A percentile compares a stretch with the other conserved stretches of the same genome.
phyloP scores from a whole-genome alignment of 1,140 invertebrate species.

The Ruditapes philippinarum region DNA sequence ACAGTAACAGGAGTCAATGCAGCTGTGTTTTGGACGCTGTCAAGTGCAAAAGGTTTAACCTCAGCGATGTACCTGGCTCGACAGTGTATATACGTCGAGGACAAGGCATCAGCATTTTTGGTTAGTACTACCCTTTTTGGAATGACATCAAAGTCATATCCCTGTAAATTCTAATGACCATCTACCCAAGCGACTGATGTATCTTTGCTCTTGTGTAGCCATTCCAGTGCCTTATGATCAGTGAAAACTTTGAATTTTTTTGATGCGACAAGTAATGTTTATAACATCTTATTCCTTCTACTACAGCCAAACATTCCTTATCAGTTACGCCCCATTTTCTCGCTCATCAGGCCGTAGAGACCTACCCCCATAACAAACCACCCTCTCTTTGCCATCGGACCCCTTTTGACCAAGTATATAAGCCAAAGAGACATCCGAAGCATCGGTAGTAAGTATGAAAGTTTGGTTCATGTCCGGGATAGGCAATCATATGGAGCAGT shows the following conservation, averaged over 20 bases:
- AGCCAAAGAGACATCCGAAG: slow-evolving; percentile 51
- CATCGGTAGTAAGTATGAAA: slow-evolving; percentile 73
- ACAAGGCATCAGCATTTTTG: slow-evolving; percentile 42
- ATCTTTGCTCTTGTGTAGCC: slow-evolving; percentile 38
- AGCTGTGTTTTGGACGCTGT: background rate
- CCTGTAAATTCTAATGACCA: slow-evolving; percentile 54
- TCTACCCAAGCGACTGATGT: slow-evolving; percentile 13
- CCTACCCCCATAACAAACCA: slow-evolving; percentile 70
- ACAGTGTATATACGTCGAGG: background rate
- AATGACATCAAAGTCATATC: slow-evolving; percentile 10
- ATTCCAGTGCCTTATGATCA: slow-evolving; percentile 54
- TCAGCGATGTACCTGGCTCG: background rate
- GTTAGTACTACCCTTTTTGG: background rate
- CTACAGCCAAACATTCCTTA: slow-evolving; percentile 43
- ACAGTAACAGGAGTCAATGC: background rate
- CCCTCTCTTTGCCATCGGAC: slow-evolving; percentile 42
- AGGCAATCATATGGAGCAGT: slow-evolving; percentile 65
- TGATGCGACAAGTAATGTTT: slow-evolving; percentile 44
- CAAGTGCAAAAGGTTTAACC: background rate
- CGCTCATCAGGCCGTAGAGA: slow-evolving; percentile 21
- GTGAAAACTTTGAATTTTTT: slow-evolving; percentile 45
- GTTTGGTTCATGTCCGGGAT: slow-evolving; percentile 57
- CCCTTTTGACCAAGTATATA: slow-evolving; percentile 66
- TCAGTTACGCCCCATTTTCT: slow-evolving; percentile 66
- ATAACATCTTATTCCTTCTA: slow-evolving; percentile 45